Evolutionary conservation across 2,113 vertebrate species (phyloP).

Genomic region (Puffinus mauretanicus): DNA sequence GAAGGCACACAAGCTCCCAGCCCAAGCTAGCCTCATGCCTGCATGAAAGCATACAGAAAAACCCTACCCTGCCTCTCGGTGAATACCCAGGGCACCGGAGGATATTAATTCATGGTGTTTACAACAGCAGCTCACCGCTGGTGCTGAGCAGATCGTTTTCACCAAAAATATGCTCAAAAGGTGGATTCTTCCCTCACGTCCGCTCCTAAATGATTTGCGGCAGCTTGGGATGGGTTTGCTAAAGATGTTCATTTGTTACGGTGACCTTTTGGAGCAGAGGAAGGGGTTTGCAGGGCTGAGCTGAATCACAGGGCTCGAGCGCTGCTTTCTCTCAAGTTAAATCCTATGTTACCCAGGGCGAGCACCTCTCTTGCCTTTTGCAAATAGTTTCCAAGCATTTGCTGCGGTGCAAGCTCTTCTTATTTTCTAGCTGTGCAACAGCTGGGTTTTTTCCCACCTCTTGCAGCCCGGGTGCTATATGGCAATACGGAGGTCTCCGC

Average conservation of each 20-base stretch:
- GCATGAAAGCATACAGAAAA: not conserved
- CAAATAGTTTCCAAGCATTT: not conserved
- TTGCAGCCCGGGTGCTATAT: not conserved
- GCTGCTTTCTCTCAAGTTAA: not conserved
- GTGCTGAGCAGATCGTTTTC: not conserved
- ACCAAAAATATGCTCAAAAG: accelerated
- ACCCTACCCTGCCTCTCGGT: accelerated
- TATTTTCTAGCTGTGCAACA: not conserved
- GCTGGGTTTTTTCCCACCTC: not conserved
- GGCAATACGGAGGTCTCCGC: not conserved
- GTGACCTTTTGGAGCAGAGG: not conserved
- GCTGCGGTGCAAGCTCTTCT: not conserved
- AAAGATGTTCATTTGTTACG: not conserved
- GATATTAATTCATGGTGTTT: not conserved
- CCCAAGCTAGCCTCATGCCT: not conserved
- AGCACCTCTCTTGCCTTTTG: not conserved
- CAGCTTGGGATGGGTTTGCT: not conserved
- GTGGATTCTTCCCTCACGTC: not conserved
- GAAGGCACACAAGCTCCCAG: not conserved
- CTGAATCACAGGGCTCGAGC: not conserved
- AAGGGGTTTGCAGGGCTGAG: not conserved
- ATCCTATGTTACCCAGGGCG: accelerated
- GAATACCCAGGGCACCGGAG: not conserved
- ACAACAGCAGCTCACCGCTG: not conserved
- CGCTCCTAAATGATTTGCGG: accelerated